Base-by-base conservation (phyloP, 2,888 invertebrate species). In the Caenorhabditis sp. region DNA sequence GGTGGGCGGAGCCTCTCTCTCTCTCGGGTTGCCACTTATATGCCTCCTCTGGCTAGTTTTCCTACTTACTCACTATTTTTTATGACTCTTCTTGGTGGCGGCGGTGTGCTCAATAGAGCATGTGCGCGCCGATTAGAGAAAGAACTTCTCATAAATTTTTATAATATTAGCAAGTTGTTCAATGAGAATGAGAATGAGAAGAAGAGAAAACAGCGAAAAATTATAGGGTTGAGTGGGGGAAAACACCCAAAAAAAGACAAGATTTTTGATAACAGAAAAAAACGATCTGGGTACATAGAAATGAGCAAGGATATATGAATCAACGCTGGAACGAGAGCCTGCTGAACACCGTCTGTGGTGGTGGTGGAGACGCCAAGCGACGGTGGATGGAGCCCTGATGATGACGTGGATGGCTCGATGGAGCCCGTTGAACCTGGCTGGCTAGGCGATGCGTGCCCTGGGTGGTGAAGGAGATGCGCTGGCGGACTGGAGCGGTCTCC, bases 1-100 rank as follows among this genome's bases (percentile, higher is more conserved):
- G 75, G n/a, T 82, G 81, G 81, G 81, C 81, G 81, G 51, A 54
- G 81, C 63, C 47, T 74, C 22, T 24, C 41, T n/a, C n/a, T n/a
- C 12, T 5, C 66, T 28, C 63, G 24, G 63, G 59, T 68, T 69
- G 69, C 72, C 79, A 79, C 77, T 69, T 69, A 70, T 64, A 79
- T 72, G 24, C 24, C 41, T 79, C 69, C 69, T 61, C 63, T 44
- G n/a, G n/a, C n/a, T n/a, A n/a, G n/a, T n/a, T 79, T 79, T 79
- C 63, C 64, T 69, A 76, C 76, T 76, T 49, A 49, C 49, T 69
- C n/a, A n/a, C n/a, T n/a, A n/a, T n/a, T 76, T 76, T 76, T 41
- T 35, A 44, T 75, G 44, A 19, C 28, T 63, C 16, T 7, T 14
- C 19, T 12, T 26, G n/a, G 28, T 10, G n/a, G 26, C 31, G 44